Evolutionary conservation across 2,888 invertebrate species (phyloP), one percentile per base, ranked within the genome.

Genomic region (Apoderus coryli): DNA sequence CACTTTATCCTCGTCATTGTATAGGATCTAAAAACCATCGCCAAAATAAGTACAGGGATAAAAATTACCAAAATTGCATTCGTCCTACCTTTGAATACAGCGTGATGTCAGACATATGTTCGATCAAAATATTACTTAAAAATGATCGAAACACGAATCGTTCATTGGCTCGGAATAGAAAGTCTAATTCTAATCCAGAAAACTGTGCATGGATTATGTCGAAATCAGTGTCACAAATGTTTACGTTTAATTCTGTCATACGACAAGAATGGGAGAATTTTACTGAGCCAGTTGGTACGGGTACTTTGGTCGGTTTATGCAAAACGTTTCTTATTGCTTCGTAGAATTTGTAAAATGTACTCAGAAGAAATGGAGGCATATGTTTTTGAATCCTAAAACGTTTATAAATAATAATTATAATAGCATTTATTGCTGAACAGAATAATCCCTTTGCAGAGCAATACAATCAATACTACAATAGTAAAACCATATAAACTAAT

Each of bases 1-100:
- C 1, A 84, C 75, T 49, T 76, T 78, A 49, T 84, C 82, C 46
- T 81, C 81, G 40, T 84, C 81, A 0, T 79, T 74, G 52, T 74
- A 72, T 13, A 82, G 54, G 33, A 82, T 62, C 79, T 79, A 49
- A 3, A 52, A 47, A 34, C n/a, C n/a, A n/a, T n/a, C n/a, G n/a
- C n/a, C n/a, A n/a, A n/a, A n/a, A n/a, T n/a, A n/a, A n/a, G n/a
- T n/a, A n/a, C n/a, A n/a, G n/a, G n/a, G n/a, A 19, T 19, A n/a
- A 19, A n/a, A 19, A n/a, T 19, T 19, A 7, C 19, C 19, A 19
- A 19, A 19, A 7, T 19, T 6, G n/a, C 6, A 7, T 6, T 6
- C 19, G 19, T 10, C 32, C 37, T 49, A 76, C 78, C 64, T 77
- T 79, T 0, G 75, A 70, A 49, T 82, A 84, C 7, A 84, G 59